Base-by-base conservation (phyloP, 2,113 vertebrate species). In the Poicephalus meyeri region DNA sequence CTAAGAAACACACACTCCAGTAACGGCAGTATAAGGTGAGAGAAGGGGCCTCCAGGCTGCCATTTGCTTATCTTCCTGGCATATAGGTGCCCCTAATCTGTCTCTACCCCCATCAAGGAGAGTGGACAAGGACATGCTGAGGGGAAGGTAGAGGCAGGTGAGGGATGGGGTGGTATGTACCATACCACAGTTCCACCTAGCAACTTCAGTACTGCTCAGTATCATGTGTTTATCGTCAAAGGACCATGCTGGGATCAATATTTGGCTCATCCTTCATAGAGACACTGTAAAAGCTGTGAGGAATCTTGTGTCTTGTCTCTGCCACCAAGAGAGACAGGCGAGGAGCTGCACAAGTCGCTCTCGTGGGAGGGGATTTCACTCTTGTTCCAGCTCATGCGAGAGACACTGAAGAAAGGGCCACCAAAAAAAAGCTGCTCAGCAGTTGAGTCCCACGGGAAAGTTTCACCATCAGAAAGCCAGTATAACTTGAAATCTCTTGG, bases 401-500 rank as follows among this genome's bases (percentile, higher is more conserved):
- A 95, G 74, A 60, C 77, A 53, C n/a, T 83, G 76, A 25, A 86
- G 87, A 95, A 94, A 91, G 23, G 11, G 49, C 29, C 53, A 88
- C 46, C 12, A 86, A 72, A 88, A 71, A 74, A 42, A 37, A 19
- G 41, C 64, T 86, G 68, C 68, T 86, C 56, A 46, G 52, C 47
- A 83, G 82, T 87, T 96, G 53, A 82, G 44, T 58, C 92, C 87
- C 87, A 81, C 0, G 13, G 58, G 69, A 86, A 96, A 83, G 55
- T 94, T 90, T 66, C 77, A 64, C 76, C 66, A 41, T 26, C n/a
- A 91, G 77, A 95, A 80, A 89, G 49, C 68, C 18, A 69, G 31
- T n/a, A 63, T 64, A 87, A 95, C 47, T 31, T 60, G 70, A 89
- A 94, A 70, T 9, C 21, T 58, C 53, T 82, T 35, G 12, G 66